Evolutionary conservation across 2,797 vertebrate genomes (phyloP), one percentile per base, ranked within the genome.

Genomic region (Tapera naevia): DNA sequence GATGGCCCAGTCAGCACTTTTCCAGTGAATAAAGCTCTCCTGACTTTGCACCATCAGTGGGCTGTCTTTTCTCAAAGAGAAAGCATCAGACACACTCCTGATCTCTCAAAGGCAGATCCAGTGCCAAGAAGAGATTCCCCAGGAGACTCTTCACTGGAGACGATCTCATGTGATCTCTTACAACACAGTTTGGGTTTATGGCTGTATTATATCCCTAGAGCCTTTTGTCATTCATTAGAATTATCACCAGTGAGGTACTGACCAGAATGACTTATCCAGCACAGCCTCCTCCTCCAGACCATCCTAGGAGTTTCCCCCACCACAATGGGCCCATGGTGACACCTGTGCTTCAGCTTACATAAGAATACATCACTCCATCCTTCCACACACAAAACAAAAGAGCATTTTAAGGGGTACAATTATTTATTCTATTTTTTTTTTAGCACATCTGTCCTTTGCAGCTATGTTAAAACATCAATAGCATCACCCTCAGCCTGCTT

Each of bases 1-100:
- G 95, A 96, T 97, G 94, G 86, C 67, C 32, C 51, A 66, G 73
- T 94, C 84, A 95, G 93, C 93, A 92, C 79, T 97, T 95, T 91
- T 54, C 62, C 87, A 80, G 82, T 25, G 70, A 94, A 74, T 81
- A 96, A 94, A 67, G 64, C 41, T 89, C 65, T 81, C 72, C 72
- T 51, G 30, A n/a, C 89, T 95, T 89, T 37, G 58, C 15, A 25
- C n/a, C 64, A 60, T n/a, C 88, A 35, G 12, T 11, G 21, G 57
- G 61, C 8, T 45, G 22, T 35, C 65, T 83, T 51, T 19, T 41
- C 53, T 78, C 39, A 35, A 71, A 67, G 19, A 8, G 50, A 37
- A 45, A 81, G 17, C 37, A 37, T 35, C 80, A 50, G 37, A 39
- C 23, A 32, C 21, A 17, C 27, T 90, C 19, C 50, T 67, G 74